Percentiles rank a stretch among this genome's conserved stretches.
Conservation (phyloP, 2,797 vertebrate genomes). For the Catostomus latipinnis region DNA sequence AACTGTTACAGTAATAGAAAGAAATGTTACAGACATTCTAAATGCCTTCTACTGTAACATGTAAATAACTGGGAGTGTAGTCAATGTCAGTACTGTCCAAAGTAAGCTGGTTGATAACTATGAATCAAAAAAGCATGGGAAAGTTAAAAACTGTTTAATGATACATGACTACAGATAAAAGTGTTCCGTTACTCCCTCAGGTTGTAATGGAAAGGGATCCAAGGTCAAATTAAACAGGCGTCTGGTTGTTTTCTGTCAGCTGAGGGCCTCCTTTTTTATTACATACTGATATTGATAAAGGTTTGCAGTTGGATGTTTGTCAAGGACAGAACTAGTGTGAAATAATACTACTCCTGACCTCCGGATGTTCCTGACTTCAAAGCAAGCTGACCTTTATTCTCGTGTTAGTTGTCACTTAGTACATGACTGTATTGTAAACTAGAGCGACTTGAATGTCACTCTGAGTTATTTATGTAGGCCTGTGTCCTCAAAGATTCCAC, state of each 20-base stretch:
- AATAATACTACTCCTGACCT: conserved; percentile 22
- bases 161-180: conserved; percentile 17
- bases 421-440: conserved; percentile 11
- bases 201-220: not conserved
- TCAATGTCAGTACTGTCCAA: conserved; percentile 26
- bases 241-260: conserved; percentile 5
- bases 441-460: conserved; percentile 33
- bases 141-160: not conserved
- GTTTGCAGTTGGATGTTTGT: no score
- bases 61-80: conserved; percentile 19
- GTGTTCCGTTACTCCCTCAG: conserved; percentile 17
- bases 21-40: conserved; percentile 10
- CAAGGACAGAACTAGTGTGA: conserved; percentile 13
- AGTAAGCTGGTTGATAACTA: not conserved
- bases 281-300: not conserved
- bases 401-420: conserved; percentile 37
- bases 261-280: conserved; percentile 7
- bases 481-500: conserved; percentile 28
- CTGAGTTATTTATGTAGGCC: conserved; percentile 2
- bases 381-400: conserved; percentile 33
- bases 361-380: conserved; percentile 34
- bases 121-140: not conserved
- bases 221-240: conserved; percentile 25
- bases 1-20: not conserved
- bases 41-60: conserved; percentile 22